Evolutionary conservation across 2,797 vertebrate genomes (phyloP).

Genomic region (Euphonia xanthogaster): DNA sequence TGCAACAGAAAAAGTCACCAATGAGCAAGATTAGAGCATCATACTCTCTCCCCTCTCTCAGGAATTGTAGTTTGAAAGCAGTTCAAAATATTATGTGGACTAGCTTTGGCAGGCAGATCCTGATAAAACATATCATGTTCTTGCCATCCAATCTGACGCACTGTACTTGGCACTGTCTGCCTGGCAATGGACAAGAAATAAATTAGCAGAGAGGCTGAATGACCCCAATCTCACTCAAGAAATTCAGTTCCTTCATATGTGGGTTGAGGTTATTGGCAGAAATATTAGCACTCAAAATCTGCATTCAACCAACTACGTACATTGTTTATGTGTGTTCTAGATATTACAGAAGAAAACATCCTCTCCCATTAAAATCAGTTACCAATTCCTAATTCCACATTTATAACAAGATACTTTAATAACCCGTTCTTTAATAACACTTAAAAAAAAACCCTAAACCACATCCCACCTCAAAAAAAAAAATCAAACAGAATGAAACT

Average conservation of each 20-base stretch:
- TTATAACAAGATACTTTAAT: not conserved
- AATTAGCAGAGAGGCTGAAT: conserved; percentile 14
- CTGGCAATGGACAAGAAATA: conserved; percentile 27
- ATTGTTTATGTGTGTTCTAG: not conserved
- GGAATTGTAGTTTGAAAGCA: not conserved
- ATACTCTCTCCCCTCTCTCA: not conserved
- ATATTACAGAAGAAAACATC: not conserved
- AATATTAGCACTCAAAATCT: not conserved
- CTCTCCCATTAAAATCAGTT: not conserved
- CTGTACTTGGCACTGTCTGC: not conserved
- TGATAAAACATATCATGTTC: conserved; percentile 9
- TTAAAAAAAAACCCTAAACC: fast-evolving
- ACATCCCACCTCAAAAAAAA: not conserved
- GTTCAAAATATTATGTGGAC: not conserved
- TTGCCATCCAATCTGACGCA: not conserved
- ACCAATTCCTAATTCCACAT: not conserved
- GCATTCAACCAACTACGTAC: not conserved
- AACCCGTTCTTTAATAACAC: not conserved
- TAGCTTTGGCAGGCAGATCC: conserved; percentile 6
- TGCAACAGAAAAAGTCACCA: not conserved
- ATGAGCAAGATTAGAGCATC: not conserved
- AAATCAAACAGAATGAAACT: not conserved
- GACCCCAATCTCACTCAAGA: not conserved
- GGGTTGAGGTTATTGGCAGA: not conserved
- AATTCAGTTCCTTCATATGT: not conserved